Evolutionary conservation across 2,113 vertebrate species (phyloP).

Genomic region (Orthonyx spaldingii): DNA sequence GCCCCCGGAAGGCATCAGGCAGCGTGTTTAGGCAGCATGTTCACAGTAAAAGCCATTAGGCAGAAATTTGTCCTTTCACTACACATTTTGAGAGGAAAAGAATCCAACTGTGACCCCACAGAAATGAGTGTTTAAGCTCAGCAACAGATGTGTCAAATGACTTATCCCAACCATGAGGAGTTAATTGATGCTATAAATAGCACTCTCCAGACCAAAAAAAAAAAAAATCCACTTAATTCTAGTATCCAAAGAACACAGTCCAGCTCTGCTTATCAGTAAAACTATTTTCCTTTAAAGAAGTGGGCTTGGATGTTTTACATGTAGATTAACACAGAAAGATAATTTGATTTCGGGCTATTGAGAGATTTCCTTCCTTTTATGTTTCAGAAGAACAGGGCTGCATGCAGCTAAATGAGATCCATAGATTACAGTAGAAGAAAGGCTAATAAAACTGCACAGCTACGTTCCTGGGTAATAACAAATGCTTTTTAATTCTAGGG

Average conservation of each 20-base stretch:
- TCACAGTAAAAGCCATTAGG: not conserved
- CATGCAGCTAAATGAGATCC: constrained; percentile 55
- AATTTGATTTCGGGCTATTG: constrained; percentile 57
- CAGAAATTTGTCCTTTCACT: not conserved
- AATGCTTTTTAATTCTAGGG: constrained; percentile 2
- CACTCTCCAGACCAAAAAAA: not conserved
- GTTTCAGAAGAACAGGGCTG: constrained; percentile 14
- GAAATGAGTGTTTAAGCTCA: not conserved
- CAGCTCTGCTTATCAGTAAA: constrained; percentile 19
- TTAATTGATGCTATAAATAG: constrained; percentile 68
- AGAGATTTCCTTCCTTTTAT: constrained; percentile 22
- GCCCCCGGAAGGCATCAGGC: rapidly evolving
- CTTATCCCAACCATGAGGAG: constrained; percentile 28
- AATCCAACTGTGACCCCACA: not conserved
- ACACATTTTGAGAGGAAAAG: not conserved
- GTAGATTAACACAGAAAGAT: constrained; percentile 47
- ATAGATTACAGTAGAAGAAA: constrained; percentile 43
- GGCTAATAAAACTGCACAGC: constrained; percentile 40
- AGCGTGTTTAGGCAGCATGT: not conserved
- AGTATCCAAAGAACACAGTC: not conserved
- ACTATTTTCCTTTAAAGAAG: constrained; percentile 17
- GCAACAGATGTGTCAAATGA: constrained; percentile 53
- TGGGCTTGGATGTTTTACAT: constrained; percentile 27
- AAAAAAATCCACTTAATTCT: not conserved
- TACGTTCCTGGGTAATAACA: not conserved